Evolutionary conservation across 2,113 vertebrate species (phyloP), one percentile per base, ranked within the genome.

Genomic region (Cryptoleucopteryx plumbea): DNA sequence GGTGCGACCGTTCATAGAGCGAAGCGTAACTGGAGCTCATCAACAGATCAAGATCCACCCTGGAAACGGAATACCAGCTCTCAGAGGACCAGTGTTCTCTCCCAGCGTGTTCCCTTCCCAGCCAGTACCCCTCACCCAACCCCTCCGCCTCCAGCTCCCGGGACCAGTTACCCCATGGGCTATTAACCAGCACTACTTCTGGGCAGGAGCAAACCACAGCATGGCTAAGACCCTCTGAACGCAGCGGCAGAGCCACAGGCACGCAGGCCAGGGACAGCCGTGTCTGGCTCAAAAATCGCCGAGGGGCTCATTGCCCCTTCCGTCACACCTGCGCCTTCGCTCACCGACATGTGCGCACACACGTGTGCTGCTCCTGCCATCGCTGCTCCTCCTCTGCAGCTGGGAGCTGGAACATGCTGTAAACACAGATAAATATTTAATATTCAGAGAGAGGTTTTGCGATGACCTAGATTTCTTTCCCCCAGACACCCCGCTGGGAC

Each of bases 151-250:
- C 34, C 86, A 32, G 19, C 15, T 80, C 71, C 62, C 5, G 1
- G 19, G 45, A 34, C 8, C 29, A 52, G 31, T 31, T 47, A 31
- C 13, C 23, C 8, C 3, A 0, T 1, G 4, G 50, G 75, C 42
- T 2, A 3, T 32, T 32, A 71, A 34, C 21, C 42, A 19, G 65
- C 0, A 0, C 55, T 19, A 5, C 0, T 40, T n/a, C 16, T 19
- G 52, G 32, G 10, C 8, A 5, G 53, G 34, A 15, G 20, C 32
- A 85, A 82, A 70, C 20, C 43, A 36, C 61, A 27, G 27, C 4
- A 0, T 0, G 31, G 62, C 50, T 2, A 0, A n/a, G 61, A 45
- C 17, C 38, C n/a, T 72, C 32, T 0, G 7, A 53, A 10, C 0
- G 0, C n/a, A n/a, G 63, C 3, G 2, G 80, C 55, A 59, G 59